Evolutionary conservation across 2,797 vertebrate genomes (phyloP).

Genomic region (Poliocrania exsul): DNA sequence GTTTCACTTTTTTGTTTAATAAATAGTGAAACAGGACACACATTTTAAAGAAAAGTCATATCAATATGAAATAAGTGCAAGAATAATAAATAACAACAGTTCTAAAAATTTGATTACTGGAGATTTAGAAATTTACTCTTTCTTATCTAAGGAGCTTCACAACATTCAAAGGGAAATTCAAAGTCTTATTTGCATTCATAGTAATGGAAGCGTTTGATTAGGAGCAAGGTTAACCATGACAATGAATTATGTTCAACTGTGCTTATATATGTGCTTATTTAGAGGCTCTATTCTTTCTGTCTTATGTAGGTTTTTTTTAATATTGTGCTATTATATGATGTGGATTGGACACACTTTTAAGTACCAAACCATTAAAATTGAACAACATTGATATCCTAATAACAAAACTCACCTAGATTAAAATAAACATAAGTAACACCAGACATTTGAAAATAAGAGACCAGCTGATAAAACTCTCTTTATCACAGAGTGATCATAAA

Average conservation of each 20-base stretch:
- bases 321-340: neutral
- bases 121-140: neutral
- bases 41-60: neutral
- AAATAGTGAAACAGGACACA: neutral
- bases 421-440: slow-evolving; percentile 69
- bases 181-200: neutral
- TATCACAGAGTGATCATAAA: slow-evolving; percentile 60
- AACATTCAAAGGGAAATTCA: neutral
- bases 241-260: neutral
- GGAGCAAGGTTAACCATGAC: neutral
- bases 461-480: slow-evolving; percentile 72
- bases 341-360: neutral
- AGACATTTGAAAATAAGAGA: slow-evolving; percentile 74
- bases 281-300: neutral
- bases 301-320: neutral
- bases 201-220: neutral
- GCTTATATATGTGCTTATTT: neutral
- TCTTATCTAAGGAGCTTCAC: neutral
- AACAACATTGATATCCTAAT: slow-evolving; percentile 18
- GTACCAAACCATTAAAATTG: neutral
- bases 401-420: slow-evolving; percentile 67
- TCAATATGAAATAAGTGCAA: neutral
- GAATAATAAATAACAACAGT: neutral
- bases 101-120: neutral
- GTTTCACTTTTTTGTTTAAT: neutral